phyloP scores from a whole-genome alignment of 2,797 vertebrate genomes.

The Pangasius krempfi region DNA sequence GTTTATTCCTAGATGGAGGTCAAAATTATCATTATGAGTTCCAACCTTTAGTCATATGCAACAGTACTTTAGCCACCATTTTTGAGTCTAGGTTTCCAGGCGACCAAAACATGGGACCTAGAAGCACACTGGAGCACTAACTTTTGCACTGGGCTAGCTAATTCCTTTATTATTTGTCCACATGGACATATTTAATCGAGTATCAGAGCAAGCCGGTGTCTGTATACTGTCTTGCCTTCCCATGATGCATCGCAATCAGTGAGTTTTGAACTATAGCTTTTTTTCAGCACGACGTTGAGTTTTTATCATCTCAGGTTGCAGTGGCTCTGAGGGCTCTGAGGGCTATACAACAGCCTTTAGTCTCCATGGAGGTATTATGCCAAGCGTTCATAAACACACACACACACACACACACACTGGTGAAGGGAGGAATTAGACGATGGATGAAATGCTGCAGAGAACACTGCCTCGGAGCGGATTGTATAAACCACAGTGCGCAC shows the following conservation, averaged over 20 bases:
- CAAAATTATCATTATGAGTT: background rate
- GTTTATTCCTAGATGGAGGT: background rate
- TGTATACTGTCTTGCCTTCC: background rate
- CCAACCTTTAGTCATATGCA: background rate
- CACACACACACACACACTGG: background rate
- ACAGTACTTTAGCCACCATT: background rate
- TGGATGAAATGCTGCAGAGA: conserved; percentile 56
- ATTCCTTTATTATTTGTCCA: background rate
- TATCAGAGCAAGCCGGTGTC: background rate
- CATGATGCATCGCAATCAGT: background rate
- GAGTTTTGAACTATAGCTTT: background rate
- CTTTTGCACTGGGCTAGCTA: background rate
- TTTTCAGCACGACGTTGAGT: background rate
- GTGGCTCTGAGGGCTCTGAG: background rate
- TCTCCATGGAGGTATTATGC: conserved; percentile 9
- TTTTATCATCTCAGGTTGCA: background rate
- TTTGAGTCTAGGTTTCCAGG: background rate
- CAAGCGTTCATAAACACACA: background rate
- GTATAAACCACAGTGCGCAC: conserved; percentile 56
- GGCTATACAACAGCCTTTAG: background rate
- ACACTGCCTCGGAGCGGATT: conserved; percentile 61
- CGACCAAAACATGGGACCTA: background rate
- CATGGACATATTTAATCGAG: background rate
- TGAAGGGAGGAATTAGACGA: conserved; percentile 39
- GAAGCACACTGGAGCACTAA: background rate